Conservation (phyloP, 2,113 vertebrate species). For the Antigone vipio region DNA sequence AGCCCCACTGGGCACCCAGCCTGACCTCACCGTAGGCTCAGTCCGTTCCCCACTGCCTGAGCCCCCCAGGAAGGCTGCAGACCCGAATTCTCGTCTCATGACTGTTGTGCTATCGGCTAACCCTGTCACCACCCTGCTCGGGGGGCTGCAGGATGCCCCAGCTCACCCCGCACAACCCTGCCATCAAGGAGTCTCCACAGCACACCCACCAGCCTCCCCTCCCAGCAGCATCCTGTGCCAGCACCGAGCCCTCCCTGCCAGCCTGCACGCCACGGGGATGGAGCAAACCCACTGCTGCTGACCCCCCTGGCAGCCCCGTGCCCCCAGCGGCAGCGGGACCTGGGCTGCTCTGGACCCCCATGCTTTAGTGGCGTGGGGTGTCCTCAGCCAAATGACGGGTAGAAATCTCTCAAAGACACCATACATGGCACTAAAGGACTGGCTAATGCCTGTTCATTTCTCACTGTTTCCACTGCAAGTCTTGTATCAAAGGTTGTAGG, state of each 20-base stretch:
- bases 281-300: background rate
- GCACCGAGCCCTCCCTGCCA: rapidly evolving
- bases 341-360: background rate
- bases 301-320: background rate
- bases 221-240: no score
- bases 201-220: background rate
- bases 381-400: background rate
- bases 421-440: background rate
- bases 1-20: background rate
- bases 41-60: background rate
- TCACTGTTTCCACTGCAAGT: background rate
- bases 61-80: background rate
- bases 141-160: background rate
- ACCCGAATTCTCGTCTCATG: background rate
- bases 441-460: background rate
- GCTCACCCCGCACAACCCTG: background rate
- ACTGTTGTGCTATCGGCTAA: rapidly evolving
- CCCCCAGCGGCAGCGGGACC: background rate
- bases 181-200: background rate
- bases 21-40: background rate
- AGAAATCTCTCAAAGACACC: background rate
- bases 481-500: background rate
- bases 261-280: background rate
- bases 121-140: rapidly evolving
- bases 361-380: rapidly evolving